Base-by-base conservation (phyloP, 2,113 vertebrate species). In the Glaucomys volans region DNA sequence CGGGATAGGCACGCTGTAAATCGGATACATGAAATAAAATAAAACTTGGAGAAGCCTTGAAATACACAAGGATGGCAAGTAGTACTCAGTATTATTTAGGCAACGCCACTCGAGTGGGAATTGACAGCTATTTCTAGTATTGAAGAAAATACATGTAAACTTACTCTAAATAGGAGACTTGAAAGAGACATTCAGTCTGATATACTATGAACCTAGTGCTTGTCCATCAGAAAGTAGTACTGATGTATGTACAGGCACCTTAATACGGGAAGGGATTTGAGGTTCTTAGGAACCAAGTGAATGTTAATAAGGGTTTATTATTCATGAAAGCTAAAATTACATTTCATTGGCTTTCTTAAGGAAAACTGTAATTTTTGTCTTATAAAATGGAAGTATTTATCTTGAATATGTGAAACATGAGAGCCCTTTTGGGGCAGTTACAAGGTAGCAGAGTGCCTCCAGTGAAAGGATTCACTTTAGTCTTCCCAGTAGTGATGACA, bases 21-120 rank as follows among this genome's bases (percentile, higher is more conserved):
- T 94, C 77, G 69, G 91, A 87, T 71, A 90, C 24, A 14, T 57
- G 20, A 87, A 44, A 77, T 89, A 94, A 97, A 57, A 35, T 20
- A 52, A 87, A 95, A 93, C 40, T 93, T 84, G 91, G 89, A 93
- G 91, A 96, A 96, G 94, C 91, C 97, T 97, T 76, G 80, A 91
- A 72, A 64, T 66, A 82, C 42, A 50, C 67, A 96, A 92, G 94
- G 79, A 91, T 54, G 71, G 62, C 82, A 83, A 92, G 72, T 84
- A 92, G 72, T 84, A 69, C 80, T 91, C n/a, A 30, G 30, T 44
- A 10, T 76, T 57, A 16, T 87, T n/a, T 90, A 67, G 80, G 87
- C 66, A 80, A 5, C 17, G 5, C 52, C 71, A 80, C 17, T 42
- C 2, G 26, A 71, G 57, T 40, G 87, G 75, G 89, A 76, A 20